phyloP scores from a whole-genome alignment of 2,888 invertebrate species.

The Nephrotoma guestfalica region DNA sequence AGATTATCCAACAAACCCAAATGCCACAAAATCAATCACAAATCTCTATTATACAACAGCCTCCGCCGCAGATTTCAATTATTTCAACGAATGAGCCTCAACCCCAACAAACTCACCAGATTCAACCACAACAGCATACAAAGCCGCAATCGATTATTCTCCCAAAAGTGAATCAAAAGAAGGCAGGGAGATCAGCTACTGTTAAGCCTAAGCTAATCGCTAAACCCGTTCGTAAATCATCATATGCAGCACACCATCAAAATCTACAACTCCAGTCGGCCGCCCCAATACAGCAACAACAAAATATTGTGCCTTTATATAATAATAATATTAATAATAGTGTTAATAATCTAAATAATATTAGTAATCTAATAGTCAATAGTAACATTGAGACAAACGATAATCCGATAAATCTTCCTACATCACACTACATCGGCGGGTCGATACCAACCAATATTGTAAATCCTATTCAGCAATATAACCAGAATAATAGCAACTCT shows the following conservation, averaged over 20 bases:
- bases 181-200: conserved; percentile 8
- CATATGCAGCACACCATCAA: conserved; percentile 5
- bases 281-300: conserved; percentile 29
- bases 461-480: conserved; percentile 43
- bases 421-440: conserved; percentile 19
- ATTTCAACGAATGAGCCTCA: neutral
- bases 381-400: conserved; percentile 16
- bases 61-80: conserved; percentile 7
- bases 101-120: neutral
- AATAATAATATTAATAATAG: conserved; percentile 5
- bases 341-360: conserved; percentile 3
- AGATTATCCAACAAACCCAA: conserved; percentile 12
- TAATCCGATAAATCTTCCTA: conserved; percentile 3
- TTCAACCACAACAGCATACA: conserved; percentile 12
- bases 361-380: neutral
- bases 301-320: conserved; percentile 4
- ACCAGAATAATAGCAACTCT: conserved; percentile 11
- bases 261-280: neutral
- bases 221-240: conserved; percentile 9
- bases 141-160: conserved; percentile 11
- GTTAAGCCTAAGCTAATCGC: conserved; percentile 14
- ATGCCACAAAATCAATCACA: neutral
- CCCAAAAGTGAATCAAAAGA: neutral
- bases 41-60: conserved; percentile 7
- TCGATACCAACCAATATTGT: conserved; percentile 56